A percentile compares a stretch with the other conserved stretches of the same genome.
Conservation (phyloP, 2,113 vertebrate species). For the Nansenia antarctica region DNA sequence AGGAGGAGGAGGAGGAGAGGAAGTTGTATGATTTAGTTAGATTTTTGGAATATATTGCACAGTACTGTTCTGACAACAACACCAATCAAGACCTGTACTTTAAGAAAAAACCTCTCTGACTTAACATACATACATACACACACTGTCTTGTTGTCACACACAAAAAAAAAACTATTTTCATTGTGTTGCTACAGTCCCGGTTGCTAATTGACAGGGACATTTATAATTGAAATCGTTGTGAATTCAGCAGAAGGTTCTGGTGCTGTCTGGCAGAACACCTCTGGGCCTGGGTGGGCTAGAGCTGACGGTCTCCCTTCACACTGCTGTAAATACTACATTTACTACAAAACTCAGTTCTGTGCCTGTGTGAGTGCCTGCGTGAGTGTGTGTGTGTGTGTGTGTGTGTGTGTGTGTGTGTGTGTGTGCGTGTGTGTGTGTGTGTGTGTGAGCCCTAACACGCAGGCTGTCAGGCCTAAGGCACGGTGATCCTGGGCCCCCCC, state of each 20-base stretch:
- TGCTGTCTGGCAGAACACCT: conserved; percentile 36
- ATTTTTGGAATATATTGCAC: not conserved
- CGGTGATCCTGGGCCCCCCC: conserved; percentile 39
- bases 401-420: not conserved
- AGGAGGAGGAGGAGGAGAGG: not conserved
- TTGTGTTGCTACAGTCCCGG: not conserved
- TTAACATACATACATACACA: not conserved
- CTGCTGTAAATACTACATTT: not conserved
- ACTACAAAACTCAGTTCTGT: not conserved
- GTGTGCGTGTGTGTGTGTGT: conserved; percentile 11
- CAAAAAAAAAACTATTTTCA: not conserved
- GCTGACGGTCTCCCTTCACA: conserved; percentile 40
- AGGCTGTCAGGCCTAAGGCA: conserved; percentile 36
- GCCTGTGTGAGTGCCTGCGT: not conserved
- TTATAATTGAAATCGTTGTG: conserved; percentile 50
- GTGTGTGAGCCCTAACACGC: conserved; percentile 31
- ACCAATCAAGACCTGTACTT: not conserved
- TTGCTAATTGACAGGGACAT: conserved; percentile 31
- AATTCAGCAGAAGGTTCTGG: conserved; percentile 34
- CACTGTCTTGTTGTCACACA: not conserved
- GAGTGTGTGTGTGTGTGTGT: not conserved
- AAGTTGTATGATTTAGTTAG: not conserved
- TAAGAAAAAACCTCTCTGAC: no score
- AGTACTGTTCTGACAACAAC: not conserved
- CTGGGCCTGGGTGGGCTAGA: conserved; percentile 31